Conservation (phyloP, 2,797 vertebrate species). For the Hephaestus fuliginosus region DNA sequence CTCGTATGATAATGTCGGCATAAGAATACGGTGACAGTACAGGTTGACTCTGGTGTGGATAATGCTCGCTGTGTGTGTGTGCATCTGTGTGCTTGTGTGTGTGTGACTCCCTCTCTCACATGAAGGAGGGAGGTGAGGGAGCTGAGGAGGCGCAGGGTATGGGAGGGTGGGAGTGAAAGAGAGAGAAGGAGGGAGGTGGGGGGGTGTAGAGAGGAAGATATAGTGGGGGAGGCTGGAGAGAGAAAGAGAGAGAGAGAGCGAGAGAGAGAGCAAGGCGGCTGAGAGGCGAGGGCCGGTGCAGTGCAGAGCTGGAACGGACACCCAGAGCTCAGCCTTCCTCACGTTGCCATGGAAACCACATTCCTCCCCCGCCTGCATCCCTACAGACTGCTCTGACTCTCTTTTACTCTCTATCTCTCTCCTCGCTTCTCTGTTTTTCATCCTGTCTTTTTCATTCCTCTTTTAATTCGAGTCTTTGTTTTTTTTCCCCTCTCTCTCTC, state of each 20-base stretch:
- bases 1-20: conserved; percentile 66
- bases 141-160: conserved; percentile 56
- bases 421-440: conserved; percentile 73
- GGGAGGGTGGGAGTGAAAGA: conserved; percentile 47
- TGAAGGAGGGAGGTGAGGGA: conserved; percentile 68
- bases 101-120: conserved; percentile 59
- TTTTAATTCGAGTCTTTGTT: conserved; percentile 73
- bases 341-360: conserved; percentile 90
- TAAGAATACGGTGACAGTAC: conserved; percentile 66
- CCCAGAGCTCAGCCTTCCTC: conserved; percentile 88
- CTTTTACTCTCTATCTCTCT: conserved; percentile 75
- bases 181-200: conserved; percentile 40
- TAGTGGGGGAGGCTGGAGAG: conserved; percentile 77
- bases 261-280: conserved; percentile 75
- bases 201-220: conserved; percentile 70
- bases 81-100: conserved; percentile 7
- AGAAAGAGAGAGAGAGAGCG: conserved; percentile 70
- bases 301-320: conserved; percentile 90
- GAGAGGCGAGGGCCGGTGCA: conserved; percentile 86
- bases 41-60: conserved; percentile 63
- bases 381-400: conserved; percentile 85
- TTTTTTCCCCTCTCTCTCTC: not conserved
- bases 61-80: conserved; percentile 40
- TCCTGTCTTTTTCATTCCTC: conserved; percentile 76
- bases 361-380: conserved; percentile 91